Base-by-base conservation (phyloP, 1,140 invertebrate species). In the Mactra quadrangularis region DNA sequence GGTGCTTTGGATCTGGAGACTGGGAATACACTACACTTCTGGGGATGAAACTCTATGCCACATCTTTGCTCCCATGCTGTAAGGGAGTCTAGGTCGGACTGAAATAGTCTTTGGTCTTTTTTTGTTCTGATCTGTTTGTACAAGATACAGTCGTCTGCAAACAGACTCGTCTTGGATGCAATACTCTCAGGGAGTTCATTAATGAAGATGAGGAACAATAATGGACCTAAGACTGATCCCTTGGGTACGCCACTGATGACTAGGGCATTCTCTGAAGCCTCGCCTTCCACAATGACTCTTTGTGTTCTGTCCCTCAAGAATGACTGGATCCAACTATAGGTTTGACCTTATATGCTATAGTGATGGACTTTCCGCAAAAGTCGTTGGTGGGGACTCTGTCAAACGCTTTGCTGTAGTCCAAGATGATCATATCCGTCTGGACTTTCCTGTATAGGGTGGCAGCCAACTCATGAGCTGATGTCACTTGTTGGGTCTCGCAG, bases 371-470 rank as follows among this genome's bases (percentile, higher is more conserved):
- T 60, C 22, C 27, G 19, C 57, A 60, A 60, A 15, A 60, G 31
- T 22, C 57, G 57, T 31, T 60, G 22, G 29, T 60, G 29, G 19
- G 57, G 29, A 75, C 79, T 7, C 52, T n/a, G 68, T 68, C 71
- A 33, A 76, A 76, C 4, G 71, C 71, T 29, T 83, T 76, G 29
- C 50, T 79, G 52, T 55, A 83, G 29, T 77, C 72, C 25, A 82
- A 9, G 19, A 82, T 60, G 35, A 82, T 47, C 35, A 74, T 17
- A 29, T 82, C 66, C 11, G 57, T 62, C 31, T 82, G 79, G 11
- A 59, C 33, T 45, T 25, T 13, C 22, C 60, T 57, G 31, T 60
- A 11, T n/a, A 71, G 41, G 22, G 52, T 29, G 15, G 50, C 15
- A 11, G 33, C 57, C 13, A 66, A 29, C 25, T 78, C 75, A 66